These are phyloP conservation scores for Amniataba percoides DNA, from an alignment of 2,797 vertebrate genomes.

Conservation along the genomic window DNA sequence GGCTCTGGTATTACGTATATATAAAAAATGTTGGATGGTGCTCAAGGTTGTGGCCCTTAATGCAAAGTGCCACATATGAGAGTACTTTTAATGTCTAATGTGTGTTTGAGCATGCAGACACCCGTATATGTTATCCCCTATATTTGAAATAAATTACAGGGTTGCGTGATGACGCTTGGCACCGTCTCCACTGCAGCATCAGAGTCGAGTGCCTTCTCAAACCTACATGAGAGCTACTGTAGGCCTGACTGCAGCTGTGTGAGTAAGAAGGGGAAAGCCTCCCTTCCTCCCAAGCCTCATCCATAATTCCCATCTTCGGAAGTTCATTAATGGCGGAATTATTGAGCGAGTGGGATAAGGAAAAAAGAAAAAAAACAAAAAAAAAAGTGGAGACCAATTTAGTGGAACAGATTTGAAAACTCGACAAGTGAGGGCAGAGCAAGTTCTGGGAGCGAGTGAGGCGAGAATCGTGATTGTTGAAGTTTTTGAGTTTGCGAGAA, in stretches of 20 bases:
- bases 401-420: constrained; percentile 35
- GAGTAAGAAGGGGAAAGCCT: constrained; percentile 46
- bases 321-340: constrained; percentile 69
- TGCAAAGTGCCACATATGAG: neutral
- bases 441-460: constrained; percentile 17
- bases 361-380: constrained; percentile 22
- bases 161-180: constrained; percentile 42
- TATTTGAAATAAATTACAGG: constrained; percentile 50
- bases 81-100: constrained; percentile 23
- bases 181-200: constrained; percentile 25
- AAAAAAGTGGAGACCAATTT: constrained; percentile 28
- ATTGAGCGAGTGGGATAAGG: constrained; percentile 31
- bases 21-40: constrained; percentile 16
- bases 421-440: neutral
- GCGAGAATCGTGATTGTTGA: constrained; percentile 30
- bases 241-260: constrained; percentile 56
- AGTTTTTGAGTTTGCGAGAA: constrained; percentile 26
- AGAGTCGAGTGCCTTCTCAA: constrained; percentile 37
- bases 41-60: constrained; percentile 20
- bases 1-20: constrained; percentile 7
- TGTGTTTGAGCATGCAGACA: constrained; percentile 33
- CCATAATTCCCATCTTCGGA: constrained; percentile 61
- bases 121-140: constrained; percentile 33
- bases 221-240: constrained; percentile 7
- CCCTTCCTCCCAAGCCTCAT: constrained; percentile 68